Evolutionary conservation across 2,888 invertebrate genomes (phyloP), one percentile per base, ranked within the genome.

Genomic region (Caenorhabditis wallacei): DNA sequence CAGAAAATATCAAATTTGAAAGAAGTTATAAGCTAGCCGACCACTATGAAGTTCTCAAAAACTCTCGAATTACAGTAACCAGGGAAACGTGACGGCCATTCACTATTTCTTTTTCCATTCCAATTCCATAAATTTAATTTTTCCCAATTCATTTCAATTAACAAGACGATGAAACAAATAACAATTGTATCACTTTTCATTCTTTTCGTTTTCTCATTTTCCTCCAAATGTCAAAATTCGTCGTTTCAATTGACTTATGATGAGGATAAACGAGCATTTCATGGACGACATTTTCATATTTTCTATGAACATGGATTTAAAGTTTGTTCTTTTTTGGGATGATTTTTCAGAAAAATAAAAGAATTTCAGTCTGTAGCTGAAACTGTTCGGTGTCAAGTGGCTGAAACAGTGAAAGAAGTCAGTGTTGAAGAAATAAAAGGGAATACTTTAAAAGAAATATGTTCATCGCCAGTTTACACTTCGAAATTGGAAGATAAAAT

Each of bases 241-340:
- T 48, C 66, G 26, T 75, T 75, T n/a, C 10, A 18, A 24, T 69
- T 69, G 61, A 76, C 35, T 7, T 59, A 59, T 22, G 22, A 13
- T 4, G 76, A 76, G 53, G 76, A 76, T 30, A 68, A 53, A 53
- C 20, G 43, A 26, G 76, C 76, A 1, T 76, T 59, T 30, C 56
- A 43, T 24, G 7, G 24, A 18, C 51, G 76, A 11, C 68, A 35
- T 11, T 69, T 76, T 22, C 76, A 76, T 54, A 61, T 76, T 53
- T 76, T 76, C 61, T 69, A 76, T 40, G 76, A 76, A 3, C 3
- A 0, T 3, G 48, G 18, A 11, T 40, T 76, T 16, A 53, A 69
- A 37, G 75, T 75, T 16, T 18, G 40, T 37, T 30, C 35, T 18
- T 13, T 30, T 8, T 30, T 3, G 30, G 11, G 40, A 40, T 10